phyloP scores from a whole-genome alignment of 92 coral and sea anemone species.

The Anthopleura xanthogrammica region DNA sequence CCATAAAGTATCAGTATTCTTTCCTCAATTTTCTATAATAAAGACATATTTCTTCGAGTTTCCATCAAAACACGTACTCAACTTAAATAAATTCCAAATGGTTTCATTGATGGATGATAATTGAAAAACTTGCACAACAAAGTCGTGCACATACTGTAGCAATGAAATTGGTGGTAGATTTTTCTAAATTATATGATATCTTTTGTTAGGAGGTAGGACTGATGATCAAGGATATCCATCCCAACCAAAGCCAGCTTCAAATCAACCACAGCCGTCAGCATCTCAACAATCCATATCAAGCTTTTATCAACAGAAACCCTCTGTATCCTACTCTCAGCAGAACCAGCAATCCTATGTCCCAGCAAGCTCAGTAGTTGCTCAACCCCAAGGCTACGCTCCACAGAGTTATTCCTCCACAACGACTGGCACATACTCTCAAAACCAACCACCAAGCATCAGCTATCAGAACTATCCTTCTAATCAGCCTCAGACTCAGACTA shows the following conservation, averaged over 20 bases:
- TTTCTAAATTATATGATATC: background rate
- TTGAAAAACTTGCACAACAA: too few species aligned
- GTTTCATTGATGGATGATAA: too few species aligned
- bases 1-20: too few species aligned
- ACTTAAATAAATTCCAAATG: too few species aligned
- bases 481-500: conserved; percentile 2
- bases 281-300: conserved; percentile 29
- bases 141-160: too few species aligned
- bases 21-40: too few species aligned
- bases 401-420: conserved; percentile 29
- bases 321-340: conserved; percentile 47
- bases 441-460: conserved; percentile 36
- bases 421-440: conserved; percentile 46
- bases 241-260: conserved; percentile 38
- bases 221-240: conserved; percentile 50
- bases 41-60: too few species aligned
- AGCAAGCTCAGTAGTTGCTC: conserved; percentile 33
- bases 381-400: conserved; percentile 19
- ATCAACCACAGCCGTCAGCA: conserved; percentile 23
- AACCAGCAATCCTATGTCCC: conserved; percentile 41
- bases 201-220: background rate
- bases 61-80: too few species aligned
- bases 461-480: conserved; percentile 21
- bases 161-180: too few species aligned
- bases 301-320: conserved; percentile 19